These are phyloP conservation scores for Drosophila nigritarsus DNA, from an alignment of 2,888 invertebrate species.

Conservation along the genomic window DNA sequence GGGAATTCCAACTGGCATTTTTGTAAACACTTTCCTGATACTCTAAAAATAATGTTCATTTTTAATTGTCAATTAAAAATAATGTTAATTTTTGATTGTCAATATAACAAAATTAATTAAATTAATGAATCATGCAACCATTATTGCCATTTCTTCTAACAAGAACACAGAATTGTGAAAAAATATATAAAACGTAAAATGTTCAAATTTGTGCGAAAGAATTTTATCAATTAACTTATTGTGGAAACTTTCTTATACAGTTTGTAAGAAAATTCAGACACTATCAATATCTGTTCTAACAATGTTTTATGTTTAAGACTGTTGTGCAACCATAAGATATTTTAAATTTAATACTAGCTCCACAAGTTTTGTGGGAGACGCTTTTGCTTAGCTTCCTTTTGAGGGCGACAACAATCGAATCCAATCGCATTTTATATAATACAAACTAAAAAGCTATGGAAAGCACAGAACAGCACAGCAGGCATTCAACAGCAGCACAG, in stretches of 20 bases:
- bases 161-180: not conserved
- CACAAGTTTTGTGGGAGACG: not conserved
- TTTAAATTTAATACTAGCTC: not conserved
- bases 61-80: not conserved
- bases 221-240: not conserved
- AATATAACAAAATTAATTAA: not conserved
- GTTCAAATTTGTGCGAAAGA: not conserved
- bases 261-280: not conserved
- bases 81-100: not conserved
- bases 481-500: not conserved
- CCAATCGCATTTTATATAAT: slow-evolving; percentile 1
- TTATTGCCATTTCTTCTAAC: not conserved
- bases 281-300: not conserved
- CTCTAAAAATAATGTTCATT: not conserved
- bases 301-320: not conserved
- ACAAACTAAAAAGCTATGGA: slow-evolving; percentile 6
- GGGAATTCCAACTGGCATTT: not conserved
- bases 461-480: not conserved
- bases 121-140: not conserved
- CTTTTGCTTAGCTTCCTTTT: slow-evolving; percentile 2
- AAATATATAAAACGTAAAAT: not conserved
- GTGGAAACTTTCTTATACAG: not conserved
- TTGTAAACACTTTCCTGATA: not conserved
- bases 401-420: not conserved
- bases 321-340: not conserved